Percentiles rank a stretch among this genome's conserved stretches.
phyloP scores from a whole-genome alignment of 35 echinoderm and acorn worm genomes.

The Anneissia japonica region DNA sequence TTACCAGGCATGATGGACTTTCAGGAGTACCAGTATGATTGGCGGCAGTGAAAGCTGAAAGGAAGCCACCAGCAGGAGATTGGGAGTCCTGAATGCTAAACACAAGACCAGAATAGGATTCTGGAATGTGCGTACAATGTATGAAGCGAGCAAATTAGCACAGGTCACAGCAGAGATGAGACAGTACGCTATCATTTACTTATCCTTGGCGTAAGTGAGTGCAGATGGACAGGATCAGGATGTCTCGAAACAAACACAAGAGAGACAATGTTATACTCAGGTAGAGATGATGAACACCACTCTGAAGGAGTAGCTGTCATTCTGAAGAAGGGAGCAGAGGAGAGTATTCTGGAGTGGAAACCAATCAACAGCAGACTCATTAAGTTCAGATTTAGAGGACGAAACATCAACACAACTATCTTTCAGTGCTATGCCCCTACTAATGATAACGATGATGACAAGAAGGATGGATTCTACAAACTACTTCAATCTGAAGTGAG shows the following conservation, averaged over 20 bases:
- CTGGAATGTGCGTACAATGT: not conserved
- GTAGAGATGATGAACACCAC: not conserved
- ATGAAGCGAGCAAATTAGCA: not conserved
- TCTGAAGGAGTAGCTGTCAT: conserved; percentile 17
- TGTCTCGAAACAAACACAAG: not conserved
- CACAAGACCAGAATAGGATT: not conserved
- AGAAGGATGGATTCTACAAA: not conserved
- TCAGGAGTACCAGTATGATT: too few species aligned
- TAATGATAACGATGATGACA: conserved; percentile 6
- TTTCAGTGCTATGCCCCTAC: conserved; percentile 33
- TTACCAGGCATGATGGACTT: too few species aligned
- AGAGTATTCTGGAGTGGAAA: conserved; percentile 19
- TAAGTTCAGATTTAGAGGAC: not conserved
- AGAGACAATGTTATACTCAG: conserved; percentile 14
- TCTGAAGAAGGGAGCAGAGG: conserved; percentile 23
- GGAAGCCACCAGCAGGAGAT: not conserved
- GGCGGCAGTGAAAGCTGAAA: not conserved
- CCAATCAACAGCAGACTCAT: conserved; percentile 16
- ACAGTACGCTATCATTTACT: not conserved
- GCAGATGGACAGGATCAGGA: too few species aligned
- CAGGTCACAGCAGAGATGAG: not conserved
- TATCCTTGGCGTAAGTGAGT: not conserved
- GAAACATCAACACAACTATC: conserved; percentile 9
- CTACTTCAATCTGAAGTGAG: not conserved
- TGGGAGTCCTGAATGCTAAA: not conserved